Evolutionary conservation across 1,140 invertebrate genomes (phyloP), one percentile per base, ranked within the genome.

Genomic region (Ostrea denselamellosa): DNA sequence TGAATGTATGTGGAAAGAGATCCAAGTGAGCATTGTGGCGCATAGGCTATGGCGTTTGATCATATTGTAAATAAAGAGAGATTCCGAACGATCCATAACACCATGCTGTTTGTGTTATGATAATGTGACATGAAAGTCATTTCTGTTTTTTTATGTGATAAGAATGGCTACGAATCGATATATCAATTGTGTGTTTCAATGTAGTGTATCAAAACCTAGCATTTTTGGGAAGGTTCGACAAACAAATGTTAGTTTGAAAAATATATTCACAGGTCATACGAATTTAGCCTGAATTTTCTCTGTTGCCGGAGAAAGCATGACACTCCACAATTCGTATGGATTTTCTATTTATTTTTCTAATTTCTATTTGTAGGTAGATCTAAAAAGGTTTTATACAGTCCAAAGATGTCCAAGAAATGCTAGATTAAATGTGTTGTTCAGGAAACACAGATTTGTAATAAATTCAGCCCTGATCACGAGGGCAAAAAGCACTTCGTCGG

Each of bases 91-190:
- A 62, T 44, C 34, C 34, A 44, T 17, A 58, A 58, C 56, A 62
- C 17, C 56, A 62, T 62, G 56, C n/a, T 17, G 14, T 1, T 44
- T 44, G 34, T 44, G 2, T 44, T 44, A 44, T 44, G 34, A 44
- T 44, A 19, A 62, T 56, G 9, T 56, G 56, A 62, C 56, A 62
- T 62, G 17, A 62, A 62, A 19, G 17, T 56, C 10, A 58, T 17
- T 58, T 12, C 19, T 19, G 56, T 17, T 7, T 62, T 62, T 62
- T 62, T 62, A 62, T 62, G 56, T 62, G 19, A 56, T 12, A 9
- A 77, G 28, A 77, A 77, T 77, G 68, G 68, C 68, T 28, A 17
- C 28, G 10, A 77, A 34, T 77, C 68, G 68, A 25, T 77, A 25
- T 28, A 28, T 77, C 28, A 28, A 77, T 77, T 28, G 68, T 77